phyloP scores from a whole-genome alignment of 2,888 invertebrate species.

The Drosophila tanythrix region DNA sequence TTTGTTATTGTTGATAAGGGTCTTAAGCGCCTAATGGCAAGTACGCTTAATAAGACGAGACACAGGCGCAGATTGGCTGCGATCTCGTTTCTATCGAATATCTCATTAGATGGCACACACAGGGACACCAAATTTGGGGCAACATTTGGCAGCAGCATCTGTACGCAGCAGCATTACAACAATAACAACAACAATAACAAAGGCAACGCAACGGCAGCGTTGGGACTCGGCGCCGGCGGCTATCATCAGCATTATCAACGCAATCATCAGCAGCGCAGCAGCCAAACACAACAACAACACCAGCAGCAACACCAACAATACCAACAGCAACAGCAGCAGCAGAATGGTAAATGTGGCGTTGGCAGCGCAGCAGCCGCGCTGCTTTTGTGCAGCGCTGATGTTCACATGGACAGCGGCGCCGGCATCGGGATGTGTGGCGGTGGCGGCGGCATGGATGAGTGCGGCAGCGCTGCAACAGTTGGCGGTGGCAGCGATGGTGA shows the following conservation, averaged over 20 bases:
- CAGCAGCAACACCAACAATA: slow-evolving; percentile 63
- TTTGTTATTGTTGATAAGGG: slow-evolving; percentile 50
- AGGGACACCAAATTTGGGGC: slow-evolving; percentile 88
- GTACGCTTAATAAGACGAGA: slow-evolving; percentile 86
- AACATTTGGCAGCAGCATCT: slow-evolving; percentile 84
- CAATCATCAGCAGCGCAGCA: slow-evolving; percentile 60
- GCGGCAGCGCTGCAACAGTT: slow-evolving; percentile 81
- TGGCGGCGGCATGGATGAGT: slow-evolving; percentile 73
- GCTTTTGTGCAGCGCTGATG: slow-evolving; percentile 74
- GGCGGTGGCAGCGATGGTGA: slow-evolving; percentile 84
- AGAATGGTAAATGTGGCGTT: slow-evolving; percentile 72
- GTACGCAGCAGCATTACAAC: slow-evolving; percentile 65
- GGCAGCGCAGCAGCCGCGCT: slow-evolving; percentile 47
- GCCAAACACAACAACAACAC: slow-evolving; percentile 60
- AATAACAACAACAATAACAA: slow-evolving; percentile 43
- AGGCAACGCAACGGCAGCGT: slow-evolving; percentile 69
- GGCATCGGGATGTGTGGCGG: slow-evolving; percentile 49
- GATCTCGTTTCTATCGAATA: slow-evolving; percentile 96
- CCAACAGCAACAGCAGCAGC: slow-evolving; percentile 57
- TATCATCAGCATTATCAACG: slow-evolving; percentile 75
- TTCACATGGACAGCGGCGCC: slow-evolving; percentile 61
- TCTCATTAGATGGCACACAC: slow-evolving; percentile 96
- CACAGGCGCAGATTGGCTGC: slow-evolving; percentile 95
- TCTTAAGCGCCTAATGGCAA: slow-evolving; percentile 85
- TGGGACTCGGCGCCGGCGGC: slow-evolving; percentile 76